Base-by-base conservation (phyloP, 2,113 vertebrate genomes). In the Eolophus roseicapilla region DNA sequence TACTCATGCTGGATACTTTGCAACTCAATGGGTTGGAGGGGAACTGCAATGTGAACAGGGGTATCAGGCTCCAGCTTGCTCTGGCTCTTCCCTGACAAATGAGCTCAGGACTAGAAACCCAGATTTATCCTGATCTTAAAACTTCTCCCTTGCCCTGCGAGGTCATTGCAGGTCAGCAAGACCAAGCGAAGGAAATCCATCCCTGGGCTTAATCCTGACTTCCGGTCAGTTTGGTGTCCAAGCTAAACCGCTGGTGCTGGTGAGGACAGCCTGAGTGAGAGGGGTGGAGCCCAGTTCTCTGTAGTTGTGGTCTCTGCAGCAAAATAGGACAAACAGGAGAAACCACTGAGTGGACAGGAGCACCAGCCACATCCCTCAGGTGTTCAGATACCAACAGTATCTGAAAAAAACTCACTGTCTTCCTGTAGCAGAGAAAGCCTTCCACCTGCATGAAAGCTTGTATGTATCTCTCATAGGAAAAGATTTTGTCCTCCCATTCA, bases 21-120 rank as follows among this genome's bases (percentile, higher is more conserved):
- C 44, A 71, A 28, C 46, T 49, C 57, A 57, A 33, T 31, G 52
- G 25, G 10, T 53, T 62, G 19, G 44, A 93, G 49, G 76, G 68
- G 68, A 86, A 47, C 80, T 88, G 86, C 11, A 35, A 84, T 13
- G 76, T 90, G 50, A 96, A 57, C 80, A 86, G 62, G 57, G 44
- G 24, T 52, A 37, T 52, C 55, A 77, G 70, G 49, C 68, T 76
- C 64, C 77, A 50, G 62, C 28, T 78, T 46, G 52, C 63, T 85
- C 57, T 3, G 3, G 33, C 18, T 91, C 65, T 35, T 86, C 50
- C 23, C 60, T 44, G 35, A 37, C 6, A 77, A 65, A 55, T 7
- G 6, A 88, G 47, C 39, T 63, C 33, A 20, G 55, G 24, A 68
- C 20, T 20, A 88, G 68, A 82, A 77, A 31, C 6, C 21, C 19